phyloP scores from a whole-genome alignment of 2,113 vertebrate species.

The Dipodomys spectabilis region DNA sequence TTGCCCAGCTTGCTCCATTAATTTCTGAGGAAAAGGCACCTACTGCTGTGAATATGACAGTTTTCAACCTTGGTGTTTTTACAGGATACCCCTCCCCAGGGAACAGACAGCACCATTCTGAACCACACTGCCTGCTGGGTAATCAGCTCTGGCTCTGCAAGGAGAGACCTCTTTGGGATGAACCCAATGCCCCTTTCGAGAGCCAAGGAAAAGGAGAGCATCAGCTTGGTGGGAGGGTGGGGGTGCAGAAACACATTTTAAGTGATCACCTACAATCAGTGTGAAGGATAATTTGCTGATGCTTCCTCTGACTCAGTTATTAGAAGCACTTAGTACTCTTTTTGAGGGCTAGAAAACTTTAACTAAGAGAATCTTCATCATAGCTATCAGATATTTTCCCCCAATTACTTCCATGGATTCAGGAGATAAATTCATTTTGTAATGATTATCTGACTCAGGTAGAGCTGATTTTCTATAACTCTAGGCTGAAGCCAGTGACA shows the following conservation, averaged over 20 bases:
- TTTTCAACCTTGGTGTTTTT: slow-evolving; percentile 91
- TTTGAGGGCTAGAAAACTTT: slow-evolving; percentile 83
- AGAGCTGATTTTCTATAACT: slow-evolving; percentile 92
- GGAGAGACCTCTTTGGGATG: slow-evolving; percentile 80
- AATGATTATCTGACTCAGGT: slow-evolving; percentile 96
- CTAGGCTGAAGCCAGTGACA: slow-evolving; percentile 90
- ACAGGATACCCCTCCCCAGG: slow-evolving; percentile 90
- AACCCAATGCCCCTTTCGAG: slow-evolving; percentile 78
- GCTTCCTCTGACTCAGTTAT: slow-evolving; percentile 85
- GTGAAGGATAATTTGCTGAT: slow-evolving; percentile 84
- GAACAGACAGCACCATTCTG: slow-evolving; percentile 86
- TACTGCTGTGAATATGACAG: slow-evolving; percentile 91
- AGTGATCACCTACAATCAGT: slow-evolving; percentile 86
- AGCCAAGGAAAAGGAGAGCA: slow-evolving; percentile 80
- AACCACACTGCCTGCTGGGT: slow-evolving; percentile 86
- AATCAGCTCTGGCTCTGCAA: slow-evolving; percentile 83
- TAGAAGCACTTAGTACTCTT: slow-evolving; percentile 86
- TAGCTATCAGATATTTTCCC: slow-evolving; percentile 86
- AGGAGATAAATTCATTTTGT: slow-evolving; percentile 93
- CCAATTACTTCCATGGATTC: slow-evolving; percentile 89
- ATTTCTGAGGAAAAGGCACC: slow-evolving; percentile 91
- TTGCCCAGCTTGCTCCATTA: slow-evolving; percentile 90
- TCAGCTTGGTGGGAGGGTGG: not conserved
- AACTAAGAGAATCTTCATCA: slow-evolving; percentile 91
- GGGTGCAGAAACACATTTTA: slow-evolving; percentile 65